Base-by-base conservation (phyloP, 1,140 invertebrate genomes). In the Caenorhabditis remanei region DNA sequence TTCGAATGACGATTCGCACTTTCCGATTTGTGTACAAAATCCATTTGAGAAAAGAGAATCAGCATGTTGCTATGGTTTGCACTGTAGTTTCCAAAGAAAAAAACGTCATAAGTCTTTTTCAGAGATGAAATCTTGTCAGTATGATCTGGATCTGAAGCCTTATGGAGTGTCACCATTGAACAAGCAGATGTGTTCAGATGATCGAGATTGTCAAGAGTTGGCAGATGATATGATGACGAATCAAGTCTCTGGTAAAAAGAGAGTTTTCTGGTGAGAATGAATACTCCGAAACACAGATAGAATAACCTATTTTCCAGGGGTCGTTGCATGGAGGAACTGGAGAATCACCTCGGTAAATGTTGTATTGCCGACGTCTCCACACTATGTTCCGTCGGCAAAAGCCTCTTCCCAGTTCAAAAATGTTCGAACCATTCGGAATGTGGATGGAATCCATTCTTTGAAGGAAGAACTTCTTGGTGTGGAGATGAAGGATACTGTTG, bases 401-500 rank as follows among this genome's bases (percentile, higher is more conserved):
- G 40, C 4, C 4, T 71, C 3, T 32, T 71, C 16, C 65, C 65
- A 6, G 40, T 41, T 11, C 7, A 19, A 46, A 43, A 19, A 46
- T 71, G 65, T n/a, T 43, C 40, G 16, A 46, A 71, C n/a, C 65
- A 71, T 46, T 7, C 65, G 43, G 65, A 71, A 46, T 71, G 65
- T 71, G 65, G 41, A 46, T 71, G 13, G 9, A 71, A 46, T 71
- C n/a, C n/a, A 71, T 0, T 7, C 8, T n/a, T 11, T 6, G 8
- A 2, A 63, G 24, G 24, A 61, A n/a, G 0, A 16, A 61, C 13
- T 8, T 19, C 16, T 13, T 71, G 65, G 65, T 71, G 65, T 46
- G 65, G 65, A 14, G 65, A 71, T 46, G 41, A 71, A 21, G 65
- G 65, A 46, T 71, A 46, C 65, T 71, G 65, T 46, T 71, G 65